Evolutionary conservation across 23 tunicate genomes (phyloP), one percentile per base, ranked within the genome.

Genomic region (Ascidia mentula): DNA sequence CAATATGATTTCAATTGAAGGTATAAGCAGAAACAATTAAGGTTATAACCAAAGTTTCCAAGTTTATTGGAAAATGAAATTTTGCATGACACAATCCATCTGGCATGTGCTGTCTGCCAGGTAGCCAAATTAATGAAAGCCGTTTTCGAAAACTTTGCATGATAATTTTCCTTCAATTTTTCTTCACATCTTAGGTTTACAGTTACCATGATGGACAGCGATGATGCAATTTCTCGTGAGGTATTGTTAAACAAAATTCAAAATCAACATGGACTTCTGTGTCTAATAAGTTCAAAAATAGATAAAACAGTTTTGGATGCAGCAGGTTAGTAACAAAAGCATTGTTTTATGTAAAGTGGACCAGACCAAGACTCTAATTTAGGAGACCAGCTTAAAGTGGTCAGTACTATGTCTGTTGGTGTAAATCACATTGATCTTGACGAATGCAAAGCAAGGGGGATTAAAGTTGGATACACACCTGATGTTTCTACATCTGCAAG

Each of bases 331-430:
- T 28, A 3, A 18, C 24, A 20, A 53, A 5, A 53, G 4, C 2
- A 5, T 28, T 9, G 24, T 53, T 28, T 7, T 9, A 73, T 22
- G 32, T 12, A 31, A 22, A 73, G 32, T 33, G 8, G 30, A 8
- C 8, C 26, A 18, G 33, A 13, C 9, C 60, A 34, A 26, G 73
- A 76, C 12, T 42, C 15, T 42, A 20, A 5, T 53, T 6, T 53
- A 91, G 98, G 98, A 0, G 40, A 73, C 0, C 60, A 74, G 9
- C 80, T 93, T 22, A 46, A 45, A 65, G 98, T 84, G n/a, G 86
- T 93, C 3, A 93, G 98, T 53, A 93, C 98, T 1, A 88, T 93
- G 92, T 93, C 98, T 1, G 98, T 93, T 35, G 98, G 98, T 18
- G 89, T 93, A 5, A 94, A 93, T 76, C 98, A 93, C 73, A 84